Conservation (phyloP, 2,113 vertebrate species). For the Lamprotornis superbus region DNA sequence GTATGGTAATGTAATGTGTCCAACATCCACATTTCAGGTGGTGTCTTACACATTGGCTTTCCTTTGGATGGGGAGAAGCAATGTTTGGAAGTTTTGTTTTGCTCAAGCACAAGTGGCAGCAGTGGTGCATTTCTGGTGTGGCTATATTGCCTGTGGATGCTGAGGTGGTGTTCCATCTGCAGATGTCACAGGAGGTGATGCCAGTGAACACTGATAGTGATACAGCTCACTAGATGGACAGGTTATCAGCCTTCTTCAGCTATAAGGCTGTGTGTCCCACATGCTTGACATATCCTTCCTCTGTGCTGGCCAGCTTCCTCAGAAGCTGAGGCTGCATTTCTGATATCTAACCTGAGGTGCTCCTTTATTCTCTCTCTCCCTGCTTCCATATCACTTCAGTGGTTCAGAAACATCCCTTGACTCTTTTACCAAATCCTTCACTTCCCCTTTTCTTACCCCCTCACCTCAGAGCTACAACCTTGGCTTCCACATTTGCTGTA, state of each 20-base stretch:
- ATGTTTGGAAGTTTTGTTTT: not conserved
- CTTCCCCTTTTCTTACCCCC: fast-evolving
- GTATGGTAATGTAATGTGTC: fast-evolving
- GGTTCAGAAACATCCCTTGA: not conserved
- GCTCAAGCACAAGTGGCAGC: not conserved
- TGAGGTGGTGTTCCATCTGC: not conserved
- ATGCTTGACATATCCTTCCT: not conserved
- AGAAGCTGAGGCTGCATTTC: not conserved
- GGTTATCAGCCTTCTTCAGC: not conserved
- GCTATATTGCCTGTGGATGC: not conserved
- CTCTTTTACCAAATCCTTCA: not conserved
- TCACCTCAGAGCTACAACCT: not conserved
- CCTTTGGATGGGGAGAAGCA: not conserved
- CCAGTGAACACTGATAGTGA: fast-evolving
- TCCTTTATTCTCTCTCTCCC: not conserved
- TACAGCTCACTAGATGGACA: fast-evolving
- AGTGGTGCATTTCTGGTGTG: not conserved
- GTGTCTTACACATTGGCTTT: not conserved
- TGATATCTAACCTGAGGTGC: not conserved
- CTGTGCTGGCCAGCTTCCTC: not conserved
- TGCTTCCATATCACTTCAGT: not conserved
- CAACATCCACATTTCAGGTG: not conserved
- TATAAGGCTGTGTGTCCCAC: not conserved
- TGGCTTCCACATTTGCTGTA: not conserved
- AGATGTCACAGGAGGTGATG: not conserved